Percentiles rank a stretch among this genome's conserved stretches.
phyloP scores from a whole-genome alignment of 2,888 invertebrate genomes.

The Trachelus troglodyta region DNA sequence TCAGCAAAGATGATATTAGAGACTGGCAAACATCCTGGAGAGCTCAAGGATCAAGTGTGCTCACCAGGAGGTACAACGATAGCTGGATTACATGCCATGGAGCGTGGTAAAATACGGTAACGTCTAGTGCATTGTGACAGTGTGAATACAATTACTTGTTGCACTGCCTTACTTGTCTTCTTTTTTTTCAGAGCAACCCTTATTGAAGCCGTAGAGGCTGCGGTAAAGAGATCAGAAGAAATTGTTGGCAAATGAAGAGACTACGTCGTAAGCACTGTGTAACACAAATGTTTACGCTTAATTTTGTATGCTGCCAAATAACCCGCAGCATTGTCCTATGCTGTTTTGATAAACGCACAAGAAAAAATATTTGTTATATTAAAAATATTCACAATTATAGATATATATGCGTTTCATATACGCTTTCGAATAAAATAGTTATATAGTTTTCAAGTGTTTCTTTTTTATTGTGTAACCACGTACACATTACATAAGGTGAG shows the following conservation, averaged over 20 bases:
- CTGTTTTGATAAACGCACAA: background rate
- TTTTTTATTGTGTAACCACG: slow-evolving; percentile 8
- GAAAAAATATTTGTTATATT: background rate
- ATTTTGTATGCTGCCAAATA: background rate
- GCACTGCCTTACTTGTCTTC: background rate
- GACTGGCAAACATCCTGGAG: slow-evolving; percentile 79
- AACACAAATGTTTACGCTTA: background rate
- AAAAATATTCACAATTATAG: background rate
- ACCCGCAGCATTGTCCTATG: background rate
- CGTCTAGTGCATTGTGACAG: slow-evolving; percentile 14
- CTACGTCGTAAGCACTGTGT: background rate
- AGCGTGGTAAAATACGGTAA: slow-evolving; percentile 79
- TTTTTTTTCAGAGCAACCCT: slow-evolving; percentile 74
- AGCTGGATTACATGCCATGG: slow-evolving; percentile 80
- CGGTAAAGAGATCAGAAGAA: slow-evolving; percentile 68
- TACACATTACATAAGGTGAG: slow-evolving; percentile 7
- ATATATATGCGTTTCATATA: background rate
- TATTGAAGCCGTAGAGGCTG: slow-evolving; percentile 81
- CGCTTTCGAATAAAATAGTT: background rate
- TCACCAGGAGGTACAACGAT: slow-evolving; percentile 90
- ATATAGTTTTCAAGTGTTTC: background rate
- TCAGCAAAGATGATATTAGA: slow-evolving; percentile 80
- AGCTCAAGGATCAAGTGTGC: slow-evolving; percentile 82
- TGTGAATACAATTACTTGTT: slow-evolving; percentile 12
- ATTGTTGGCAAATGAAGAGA: slow-evolving; percentile 46